Evolutionary conservation across 2,113 vertebrate genomes (phyloP).

Genomic region (Poecile atricapillus): DNA sequence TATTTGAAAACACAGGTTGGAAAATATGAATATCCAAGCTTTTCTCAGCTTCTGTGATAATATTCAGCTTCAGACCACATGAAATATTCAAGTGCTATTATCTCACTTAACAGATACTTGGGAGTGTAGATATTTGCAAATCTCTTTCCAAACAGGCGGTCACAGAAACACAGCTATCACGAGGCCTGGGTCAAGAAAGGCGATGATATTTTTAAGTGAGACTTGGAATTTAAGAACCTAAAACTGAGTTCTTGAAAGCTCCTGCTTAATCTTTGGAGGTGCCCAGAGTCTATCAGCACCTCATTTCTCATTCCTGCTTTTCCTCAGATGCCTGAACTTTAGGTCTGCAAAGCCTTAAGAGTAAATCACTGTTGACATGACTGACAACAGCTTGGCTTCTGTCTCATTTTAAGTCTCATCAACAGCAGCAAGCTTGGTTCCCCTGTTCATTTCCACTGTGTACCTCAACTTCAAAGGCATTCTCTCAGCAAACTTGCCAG

Average conservation of each 20-base stretch:
- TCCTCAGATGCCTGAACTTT: conserved; percentile 24
- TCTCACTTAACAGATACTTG: neutral
- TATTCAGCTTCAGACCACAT: neutral
- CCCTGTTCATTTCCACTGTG: neutral
- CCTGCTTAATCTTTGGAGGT: conserved; percentile 34
- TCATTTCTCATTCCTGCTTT: neutral
- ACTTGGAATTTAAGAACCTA: conserved; percentile 23
- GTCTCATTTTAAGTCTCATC: conserved; percentile 8
- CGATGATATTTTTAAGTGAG: neutral
- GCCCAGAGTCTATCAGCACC: conserved; percentile 28
- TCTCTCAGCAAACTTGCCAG: neutral
- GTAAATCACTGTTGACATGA: conserved; percentile 50
- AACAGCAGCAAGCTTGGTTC: neutral
- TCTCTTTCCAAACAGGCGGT: neutral
- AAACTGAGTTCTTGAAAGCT: conserved; percentile 20
- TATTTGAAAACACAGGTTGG: neutral
- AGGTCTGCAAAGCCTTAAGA: conserved; percentile 14
- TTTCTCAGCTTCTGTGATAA: neutral
- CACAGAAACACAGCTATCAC: neutral
- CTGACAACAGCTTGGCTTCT: neutral
- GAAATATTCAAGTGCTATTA: conserved; percentile 4
- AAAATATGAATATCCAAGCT: neutral
- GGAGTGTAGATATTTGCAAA: neutral
- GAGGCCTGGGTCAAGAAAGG: neutral
- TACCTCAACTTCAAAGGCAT: conserved; percentile 5